phyloP scores from a whole-genome alignment of 2,888 invertebrate genomes.

The Stenoptilia bipunctidactyla region DNA sequence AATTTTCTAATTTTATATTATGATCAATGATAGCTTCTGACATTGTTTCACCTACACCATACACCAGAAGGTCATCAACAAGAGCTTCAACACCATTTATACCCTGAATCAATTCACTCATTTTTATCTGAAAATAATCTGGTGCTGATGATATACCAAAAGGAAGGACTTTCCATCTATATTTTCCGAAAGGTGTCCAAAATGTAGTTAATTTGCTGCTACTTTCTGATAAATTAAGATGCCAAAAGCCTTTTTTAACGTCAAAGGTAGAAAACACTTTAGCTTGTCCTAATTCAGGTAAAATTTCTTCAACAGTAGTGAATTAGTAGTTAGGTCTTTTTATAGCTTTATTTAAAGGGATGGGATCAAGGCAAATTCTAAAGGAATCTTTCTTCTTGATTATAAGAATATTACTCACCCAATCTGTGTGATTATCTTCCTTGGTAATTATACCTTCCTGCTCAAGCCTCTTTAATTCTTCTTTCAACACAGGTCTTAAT shows the following conservation, averaged over 20 bases:
- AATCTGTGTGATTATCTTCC: slow-evolving; percentile 7
- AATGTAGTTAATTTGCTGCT: slow-evolving; percentile 10
- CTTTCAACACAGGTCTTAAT: slow-evolving; percentile 6
- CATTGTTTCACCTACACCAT: background rate
- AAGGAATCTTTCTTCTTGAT: slow-evolving; percentile 5
- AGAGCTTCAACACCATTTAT: background rate
- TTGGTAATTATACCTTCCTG: slow-evolving; percentile 9
- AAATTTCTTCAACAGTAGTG: slow-evolving; percentile 11
- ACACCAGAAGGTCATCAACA: background rate
- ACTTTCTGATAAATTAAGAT: slow-evolving; percentile 5
- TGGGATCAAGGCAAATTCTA: slow-evolving; percentile 13
- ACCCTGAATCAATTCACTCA: background rate
- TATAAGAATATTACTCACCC: slow-evolving; percentile 8
- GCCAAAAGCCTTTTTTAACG: slow-evolving; percentile 10
- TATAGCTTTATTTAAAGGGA: slow-evolving; percentile 11
- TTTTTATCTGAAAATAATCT: slow-evolving; percentile 4
- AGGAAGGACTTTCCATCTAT: slow-evolving; percentile 6
- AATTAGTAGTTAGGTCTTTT: slow-evolving; percentile 12
- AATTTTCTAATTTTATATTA: background rate
- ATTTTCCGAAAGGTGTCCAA: slow-evolving; percentile 9
- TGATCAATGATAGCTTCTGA: background rate
- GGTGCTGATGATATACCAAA: slow-evolving; percentile 4
- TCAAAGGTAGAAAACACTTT: slow-evolving; percentile 10
- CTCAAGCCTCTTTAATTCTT: slow-evolving; percentile 9
- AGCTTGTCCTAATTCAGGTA: slow-evolving; percentile 8